These are phyloP conservation scores for Scolopax rusticola DNA, from an alignment of 2,797 vertebrate species.

Conservation along the genomic window DNA sequence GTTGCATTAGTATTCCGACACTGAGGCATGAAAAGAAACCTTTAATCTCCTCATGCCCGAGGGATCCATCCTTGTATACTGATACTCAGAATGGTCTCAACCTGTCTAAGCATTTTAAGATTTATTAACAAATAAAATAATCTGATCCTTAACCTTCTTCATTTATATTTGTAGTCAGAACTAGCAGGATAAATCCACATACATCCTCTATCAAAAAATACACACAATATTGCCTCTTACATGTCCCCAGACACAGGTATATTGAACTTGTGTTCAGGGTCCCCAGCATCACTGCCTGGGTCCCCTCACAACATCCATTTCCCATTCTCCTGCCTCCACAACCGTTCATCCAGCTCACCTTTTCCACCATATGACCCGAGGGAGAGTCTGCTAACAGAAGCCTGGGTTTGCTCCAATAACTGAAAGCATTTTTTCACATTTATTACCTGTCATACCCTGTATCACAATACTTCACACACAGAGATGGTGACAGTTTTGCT, in stretches of 20 bases:
- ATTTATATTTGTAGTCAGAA: neutral
- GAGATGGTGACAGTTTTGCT: neutral
- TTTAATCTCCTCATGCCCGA: conserved; percentile 18
- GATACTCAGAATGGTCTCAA: neutral
- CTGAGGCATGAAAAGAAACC: conserved; percentile 19
- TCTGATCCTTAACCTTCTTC: neutral
- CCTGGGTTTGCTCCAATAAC: neutral
- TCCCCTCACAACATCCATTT: fast-evolving
- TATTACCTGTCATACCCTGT: fast-evolving
- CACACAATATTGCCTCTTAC: neutral
- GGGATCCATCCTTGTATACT: conserved; percentile 8
- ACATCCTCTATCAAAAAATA: neutral
- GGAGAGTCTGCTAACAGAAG: neutral
- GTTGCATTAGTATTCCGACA: conserved; percentile 46
- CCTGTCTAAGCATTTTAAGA: conserved; percentile 29
- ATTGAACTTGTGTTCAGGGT: neutral
- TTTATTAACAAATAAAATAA: neutral
- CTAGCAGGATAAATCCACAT: neutral
- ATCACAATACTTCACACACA: neutral
- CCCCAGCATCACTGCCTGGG: neutral
- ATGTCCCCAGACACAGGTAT: neutral
- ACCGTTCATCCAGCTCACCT: neutral
- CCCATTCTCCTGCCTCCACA: neutral
- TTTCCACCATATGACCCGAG: neutral
- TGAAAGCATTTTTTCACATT: neutral